phyloP scores from a whole-genome alignment of 2,113 vertebrate species.

The Pterocles orientalis region DNA sequence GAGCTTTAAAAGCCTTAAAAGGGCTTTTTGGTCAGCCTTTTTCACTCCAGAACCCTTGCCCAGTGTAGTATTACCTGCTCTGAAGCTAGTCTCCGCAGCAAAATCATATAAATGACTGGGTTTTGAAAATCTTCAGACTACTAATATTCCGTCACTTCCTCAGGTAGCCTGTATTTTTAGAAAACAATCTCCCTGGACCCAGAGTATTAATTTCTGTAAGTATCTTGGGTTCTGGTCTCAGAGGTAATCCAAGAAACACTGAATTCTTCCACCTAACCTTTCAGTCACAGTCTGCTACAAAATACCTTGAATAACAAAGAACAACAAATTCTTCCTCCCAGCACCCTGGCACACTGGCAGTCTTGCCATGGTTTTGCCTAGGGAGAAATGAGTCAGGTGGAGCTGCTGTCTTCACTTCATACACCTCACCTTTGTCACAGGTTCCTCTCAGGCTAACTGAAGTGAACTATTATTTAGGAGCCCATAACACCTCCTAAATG shows the following conservation, averaged over 20 bases:
- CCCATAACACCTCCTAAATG: not conserved
- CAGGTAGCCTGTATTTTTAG: not conserved
- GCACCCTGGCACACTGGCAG: rapidly evolving
- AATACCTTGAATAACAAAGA: not conserved
- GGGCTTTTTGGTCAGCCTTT: too few species aligned
- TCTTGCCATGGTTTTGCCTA: not conserved
- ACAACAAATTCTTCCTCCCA: not conserved
- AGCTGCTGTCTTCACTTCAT: not conserved
- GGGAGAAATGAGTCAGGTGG: not conserved
- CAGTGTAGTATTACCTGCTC: too few species aligned
- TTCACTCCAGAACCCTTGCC: too few species aligned
- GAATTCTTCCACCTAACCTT: not conserved
- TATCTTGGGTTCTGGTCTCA: not conserved
- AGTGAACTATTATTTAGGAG: not conserved
- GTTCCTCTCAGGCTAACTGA: not conserved
- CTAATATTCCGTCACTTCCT: not conserved
- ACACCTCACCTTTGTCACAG: not conserved
- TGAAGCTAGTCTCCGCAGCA: too few species aligned
- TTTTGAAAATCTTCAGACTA: not conserved
- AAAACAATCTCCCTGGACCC: not conserved
- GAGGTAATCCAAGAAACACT: not conserved
- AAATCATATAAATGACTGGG: not conserved
- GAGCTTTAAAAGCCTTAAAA: too few species aligned
- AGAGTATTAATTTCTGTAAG: not conserved
- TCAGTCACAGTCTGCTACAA: not conserved